These are phyloP conservation scores for Perdita meconis DNA, from an alignment of 2,888 invertebrate species.

Conservation along the genomic window DNA sequence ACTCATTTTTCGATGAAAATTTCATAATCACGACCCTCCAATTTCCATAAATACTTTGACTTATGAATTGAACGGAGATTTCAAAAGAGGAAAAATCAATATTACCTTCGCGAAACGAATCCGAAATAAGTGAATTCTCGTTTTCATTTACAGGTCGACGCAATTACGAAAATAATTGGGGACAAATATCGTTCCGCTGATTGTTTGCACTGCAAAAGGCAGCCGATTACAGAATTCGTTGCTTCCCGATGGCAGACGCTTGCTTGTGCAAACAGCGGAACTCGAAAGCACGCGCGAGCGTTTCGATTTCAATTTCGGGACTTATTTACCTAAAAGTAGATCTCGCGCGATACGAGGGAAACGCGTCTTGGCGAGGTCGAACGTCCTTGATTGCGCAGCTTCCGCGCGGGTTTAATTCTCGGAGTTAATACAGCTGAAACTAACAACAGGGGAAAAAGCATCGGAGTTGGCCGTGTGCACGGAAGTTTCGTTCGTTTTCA, in stretches of 20 bases:
- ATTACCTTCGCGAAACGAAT: too few relatives aligned
- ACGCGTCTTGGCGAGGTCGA: constrained; percentile 43
- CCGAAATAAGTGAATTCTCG: neutral
- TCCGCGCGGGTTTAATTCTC: constrained; percentile 61
- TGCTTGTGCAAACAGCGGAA: constrained; percentile 41
- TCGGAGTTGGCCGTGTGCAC: neutral
- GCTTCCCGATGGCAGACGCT: constrained; percentile 11
- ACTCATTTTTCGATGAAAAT: neutral
- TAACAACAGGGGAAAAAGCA: constrained; percentile 28
- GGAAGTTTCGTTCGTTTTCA: neutral
- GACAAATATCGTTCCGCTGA: neutral
- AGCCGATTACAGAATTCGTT: constrained; percentile 27
- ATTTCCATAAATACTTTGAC: neutral
- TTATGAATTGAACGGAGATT: neutral
- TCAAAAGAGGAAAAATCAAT: neutral
- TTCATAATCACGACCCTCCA: neutral
- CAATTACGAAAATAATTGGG: neutral
- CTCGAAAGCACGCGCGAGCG: constrained; percentile 37
- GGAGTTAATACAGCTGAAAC: constrained; percentile 45
- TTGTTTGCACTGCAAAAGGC: neutral
- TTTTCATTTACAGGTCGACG: neutral
- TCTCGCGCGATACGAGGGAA: constrained; percentile 2
- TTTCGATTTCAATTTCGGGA: constrained; percentile 66
- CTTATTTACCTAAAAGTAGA: constrained; percentile 56
- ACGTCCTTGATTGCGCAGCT: constrained; percentile 39